Conservation (phyloP, 2,888 invertebrate species). For the Cabera pusaria region DNA sequence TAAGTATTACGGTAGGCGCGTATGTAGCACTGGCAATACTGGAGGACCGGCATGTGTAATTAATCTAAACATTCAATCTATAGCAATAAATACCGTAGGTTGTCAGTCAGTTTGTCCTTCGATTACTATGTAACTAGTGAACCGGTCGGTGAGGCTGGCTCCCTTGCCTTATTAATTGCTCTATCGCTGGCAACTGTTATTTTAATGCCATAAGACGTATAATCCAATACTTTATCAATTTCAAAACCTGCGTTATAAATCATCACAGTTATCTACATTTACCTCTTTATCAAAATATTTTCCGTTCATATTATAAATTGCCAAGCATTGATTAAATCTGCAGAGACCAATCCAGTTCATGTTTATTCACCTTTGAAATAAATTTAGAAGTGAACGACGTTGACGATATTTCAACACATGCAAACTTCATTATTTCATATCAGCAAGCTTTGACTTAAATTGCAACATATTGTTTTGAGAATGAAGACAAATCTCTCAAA, state of each 20-base stretch:
- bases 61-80: slow-evolving; percentile 71
- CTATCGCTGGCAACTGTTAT: slow-evolving; percentile 48
- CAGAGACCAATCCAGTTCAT: too few relatives aligned
- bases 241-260: slow-evolving; percentile 4
- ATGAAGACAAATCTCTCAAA: too few relatives aligned
- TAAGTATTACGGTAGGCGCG: slow-evolving; percentile 52
- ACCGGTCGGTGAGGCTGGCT: slow-evolving; percentile 53
- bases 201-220: slow-evolving; percentile 26
- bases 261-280: too few relatives aligned
- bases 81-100: slow-evolving; percentile 68
- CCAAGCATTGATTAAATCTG: too few relatives aligned
- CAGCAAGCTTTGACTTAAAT: too few relatives aligned
- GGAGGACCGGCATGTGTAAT: slow-evolving; percentile 61
- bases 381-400: too few relatives aligned
- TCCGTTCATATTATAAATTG: too few relatives aligned
- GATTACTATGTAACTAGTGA: slow-evolving; percentile 57
- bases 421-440: too few relatives aligned
- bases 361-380: too few relatives aligned
- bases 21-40: slow-evolving; percentile 32
- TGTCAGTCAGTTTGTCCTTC: slow-evolving; percentile 69
- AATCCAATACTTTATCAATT: slow-evolving; percentile 11
- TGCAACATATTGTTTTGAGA: too few relatives aligned
- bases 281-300: too few relatives aligned
- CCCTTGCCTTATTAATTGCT: slow-evolving; percentile 52
- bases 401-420: too few relatives aligned